Base-by-base conservation (phyloP, 2,888 invertebrate species). In the Heliconius ismenius region DNA sequence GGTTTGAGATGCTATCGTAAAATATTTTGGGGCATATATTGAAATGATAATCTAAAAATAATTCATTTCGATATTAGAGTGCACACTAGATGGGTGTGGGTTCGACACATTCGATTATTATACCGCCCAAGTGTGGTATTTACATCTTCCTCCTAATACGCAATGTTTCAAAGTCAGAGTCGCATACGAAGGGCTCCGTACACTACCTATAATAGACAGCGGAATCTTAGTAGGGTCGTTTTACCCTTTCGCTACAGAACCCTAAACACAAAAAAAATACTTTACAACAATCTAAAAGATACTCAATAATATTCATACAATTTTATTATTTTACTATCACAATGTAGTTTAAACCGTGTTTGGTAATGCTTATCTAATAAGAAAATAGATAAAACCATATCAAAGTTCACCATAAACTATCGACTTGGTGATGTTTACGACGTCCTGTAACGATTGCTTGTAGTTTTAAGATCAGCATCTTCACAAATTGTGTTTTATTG, bases 401-500 rank as follows among this genome's bases (percentile, higher is more conserved):
- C 87, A 87, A 87, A 89, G 86, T 86, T 86, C 82, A 83, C 83
- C 83, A 86, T 89, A 88, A 89, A 89, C 86, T 86, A 86, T 85
- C 84, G 81, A 83, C 85, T 85, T 83, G 82, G 84, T 82, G 83
- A 87, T 86, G 84, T 90, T 91, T 90, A 91, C 85, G 88, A 86
- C 81, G 80, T 67, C 82, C 86, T 82, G 89, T 90, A 90, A 91
- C 90, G 82, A 84, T 83, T 84, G 87, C 87, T 87, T 86, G 87
- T 89, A 90, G 90, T 90, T 90, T 90, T 88, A 90, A 91, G 88
- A 90, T 89, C 85, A 84, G 84, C 84, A 88, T 89, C 86, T 85
- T 88, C 89, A 90, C 91, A 91, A 91, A 91, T 90, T 90, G 89
- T 87, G 84, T 91, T 91, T 91, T 91, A 91, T 90, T 89, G 85